Percentiles rank a stretch among this genome's conserved stretches.
These are phyloP conservation scores for Astreopora myriophthalma DNA, from an alignment of 64 coral and sea anemone species.

Conservation along the genomic window DNA sequence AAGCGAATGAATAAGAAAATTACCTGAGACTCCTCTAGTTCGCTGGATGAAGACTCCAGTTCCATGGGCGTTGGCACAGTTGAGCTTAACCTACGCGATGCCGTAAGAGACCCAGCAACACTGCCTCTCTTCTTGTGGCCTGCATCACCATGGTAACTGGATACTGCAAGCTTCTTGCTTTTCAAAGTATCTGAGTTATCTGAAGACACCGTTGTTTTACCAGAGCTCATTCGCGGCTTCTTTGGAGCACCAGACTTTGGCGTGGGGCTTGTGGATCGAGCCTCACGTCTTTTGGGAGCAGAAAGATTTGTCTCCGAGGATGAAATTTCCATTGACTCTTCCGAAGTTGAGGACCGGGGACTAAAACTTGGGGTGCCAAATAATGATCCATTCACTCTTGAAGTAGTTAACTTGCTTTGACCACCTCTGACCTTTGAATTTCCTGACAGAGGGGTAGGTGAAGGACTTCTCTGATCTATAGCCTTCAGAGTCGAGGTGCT, in stretches of 20 bases:
- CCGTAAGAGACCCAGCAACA: neutral
- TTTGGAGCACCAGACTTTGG: neutral
- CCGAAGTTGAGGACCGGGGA: neutral
- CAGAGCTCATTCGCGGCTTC: constrained; percentile 10
- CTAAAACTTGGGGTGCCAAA: neutral
- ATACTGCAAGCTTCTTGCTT: neutral
- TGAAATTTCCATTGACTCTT: constrained; percentile 19
- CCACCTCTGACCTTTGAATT: neutral
- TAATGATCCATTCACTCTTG: neutral
- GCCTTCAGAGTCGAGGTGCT: neutral
- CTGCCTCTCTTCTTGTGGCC: constrained; percentile 19
- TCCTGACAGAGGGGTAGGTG: neutral
- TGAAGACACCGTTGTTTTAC: neutral
- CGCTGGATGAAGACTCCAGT: constrained; percentile 25
- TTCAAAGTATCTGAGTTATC: constrained; percentile 27
- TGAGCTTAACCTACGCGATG: constrained; percentile 3
- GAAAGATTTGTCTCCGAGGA: neutral
- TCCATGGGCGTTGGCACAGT: constrained; percentile 1
- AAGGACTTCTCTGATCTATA: neutral
- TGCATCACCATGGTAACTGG: constrained; percentile 1
- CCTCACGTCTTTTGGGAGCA: neutral
- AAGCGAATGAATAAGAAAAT: too few relatives aligned
- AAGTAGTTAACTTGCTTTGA: neutral
- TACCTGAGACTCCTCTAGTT: constrained; percentile 31
- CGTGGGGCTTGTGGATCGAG: constrained; percentile 13